Evolutionary conservation across 2,113 vertebrate species (phyloP).

Genomic region (Cepphus grylle): DNA sequence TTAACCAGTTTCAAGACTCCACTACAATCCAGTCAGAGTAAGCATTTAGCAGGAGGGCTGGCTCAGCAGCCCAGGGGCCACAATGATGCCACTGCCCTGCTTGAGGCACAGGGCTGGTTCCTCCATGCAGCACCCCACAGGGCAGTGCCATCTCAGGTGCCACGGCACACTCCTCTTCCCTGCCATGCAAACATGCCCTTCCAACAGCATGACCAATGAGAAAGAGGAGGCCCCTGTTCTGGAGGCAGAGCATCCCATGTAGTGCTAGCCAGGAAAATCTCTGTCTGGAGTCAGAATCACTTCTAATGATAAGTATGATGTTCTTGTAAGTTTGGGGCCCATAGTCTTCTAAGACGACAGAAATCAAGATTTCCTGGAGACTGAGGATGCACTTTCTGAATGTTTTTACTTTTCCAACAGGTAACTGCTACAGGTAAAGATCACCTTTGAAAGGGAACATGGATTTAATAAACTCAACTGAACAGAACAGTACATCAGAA

Average conservation of each 20-base stretch:
- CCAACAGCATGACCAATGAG: not conserved
- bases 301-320: not conserved
- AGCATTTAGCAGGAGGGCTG: not conserved
- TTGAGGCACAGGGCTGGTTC: not conserved
- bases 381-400: not conserved
- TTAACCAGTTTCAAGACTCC: not conserved
- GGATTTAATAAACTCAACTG: conserved; percentile 88
- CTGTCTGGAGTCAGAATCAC: not conserved
- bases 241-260: not conserved
- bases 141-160: not conserved
- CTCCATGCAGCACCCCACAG: accelerated
- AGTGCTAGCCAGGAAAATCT: not conserved
- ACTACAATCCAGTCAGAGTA: not conserved
- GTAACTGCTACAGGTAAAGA: conserved; percentile 26
- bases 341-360: not conserved
- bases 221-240: not conserved
- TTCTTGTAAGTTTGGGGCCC: not conserved
- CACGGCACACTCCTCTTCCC: not conserved
- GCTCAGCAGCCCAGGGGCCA: not conserved
- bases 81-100: not conserved
- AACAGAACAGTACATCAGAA: conserved; percentile 77
- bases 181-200: not conserved
- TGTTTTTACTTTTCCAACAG: conserved; percentile 65
- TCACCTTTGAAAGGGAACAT: conserved; percentile 75
- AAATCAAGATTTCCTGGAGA: not conserved